Evolutionary conservation across 37 sponge, comb jelly and placozoan species (phyloP), one percentile per base, ranked within the genome.

Genomic region (Bolinopsis microptera): DNA sequence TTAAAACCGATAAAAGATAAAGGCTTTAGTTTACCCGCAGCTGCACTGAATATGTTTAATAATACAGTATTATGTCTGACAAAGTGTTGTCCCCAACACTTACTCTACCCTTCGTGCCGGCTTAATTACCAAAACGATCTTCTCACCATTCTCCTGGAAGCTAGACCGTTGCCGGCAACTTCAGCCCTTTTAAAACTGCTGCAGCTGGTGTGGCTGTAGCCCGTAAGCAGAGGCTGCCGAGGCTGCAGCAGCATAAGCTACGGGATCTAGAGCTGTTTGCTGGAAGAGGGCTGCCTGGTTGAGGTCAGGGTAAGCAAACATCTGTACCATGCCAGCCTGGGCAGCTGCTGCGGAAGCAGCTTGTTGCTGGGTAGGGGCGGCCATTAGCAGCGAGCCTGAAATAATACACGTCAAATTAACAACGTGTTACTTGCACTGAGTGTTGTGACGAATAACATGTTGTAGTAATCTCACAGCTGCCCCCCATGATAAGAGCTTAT

Each of bases 361-460:
- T 8, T 16, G 34, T 1, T 2, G 21, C 33, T 77, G 80, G 36
- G 80, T 18, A 18, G 5, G 61, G 13, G 61, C 61, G 28, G 80
- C 35, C 90, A 86, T 86, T 48, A 86, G 30, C 90, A 86, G n/a
- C 48, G 90, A 39, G 61, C 90, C 90, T 86, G 90, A 86, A 80
- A 36, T 72, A 22, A 5, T n/a, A n/a, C n/a, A n/a, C n/a, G n/a
- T n/a, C n/a, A n/a, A n/a, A n/a, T 21, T 21, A 67, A 67, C 21
- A 22, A 67, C 18, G 18, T 22, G 21, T 67, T 21, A 67, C 13
- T 67, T 67, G 21, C 13, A 21, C 21, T 22, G 68, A 22, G 68
- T 67, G 68, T 72, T 72, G n/a, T 72, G 5, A 28, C 3, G 31
- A 48, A 48, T 48, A 48, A 48, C 5, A 5, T 48, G 61, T 13